Percentiles rank a stretch among this genome's conserved stretches.
These are phyloP conservation scores for Myiozetetes cayanensis DNA, from an alignment of 2,113 vertebrate genomes.

Conservation along the genomic window DNA sequence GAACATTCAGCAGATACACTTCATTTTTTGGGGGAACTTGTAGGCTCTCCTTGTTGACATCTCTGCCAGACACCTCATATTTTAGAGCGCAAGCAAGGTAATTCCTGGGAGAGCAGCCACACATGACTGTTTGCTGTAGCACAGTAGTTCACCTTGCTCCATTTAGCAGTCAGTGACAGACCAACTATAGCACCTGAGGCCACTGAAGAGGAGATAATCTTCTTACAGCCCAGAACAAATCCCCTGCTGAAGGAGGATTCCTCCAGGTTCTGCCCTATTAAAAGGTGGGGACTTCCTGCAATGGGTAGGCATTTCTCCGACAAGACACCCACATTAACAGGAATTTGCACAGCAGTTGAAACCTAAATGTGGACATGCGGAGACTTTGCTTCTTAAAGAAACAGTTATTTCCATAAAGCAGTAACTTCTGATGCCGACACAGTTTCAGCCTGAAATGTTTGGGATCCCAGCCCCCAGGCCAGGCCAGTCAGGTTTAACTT, in stretches of 20 bases:
- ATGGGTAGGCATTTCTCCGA: neutral
- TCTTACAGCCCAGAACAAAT: neutral
- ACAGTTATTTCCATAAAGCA: neutral
- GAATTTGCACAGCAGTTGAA: neutral
- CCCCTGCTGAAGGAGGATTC: neutral
- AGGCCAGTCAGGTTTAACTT: neutral
- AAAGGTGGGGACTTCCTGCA: neutral
- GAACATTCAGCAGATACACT: neutral
- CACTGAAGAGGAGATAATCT: neutral
- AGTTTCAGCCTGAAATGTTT: neutral
- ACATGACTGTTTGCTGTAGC: neutral
- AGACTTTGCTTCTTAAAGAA: neutral
- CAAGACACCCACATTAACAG: neutral
- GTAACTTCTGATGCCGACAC: neutral
- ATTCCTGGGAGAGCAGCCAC: neutral
- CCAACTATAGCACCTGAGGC: neutral
- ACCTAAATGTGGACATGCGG: neutral
- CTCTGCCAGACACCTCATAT: neutral
- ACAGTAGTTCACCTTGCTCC: constrained; percentile 41
- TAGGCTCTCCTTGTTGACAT: neutral
- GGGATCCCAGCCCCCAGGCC: neutral
- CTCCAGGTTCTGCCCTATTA: neutral
- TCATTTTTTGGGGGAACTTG: neutral
- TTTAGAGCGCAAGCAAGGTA: neutral
- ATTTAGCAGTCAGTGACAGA: neutral